These are phyloP conservation scores for Ceratotherium simum DNA, from an alignment of 2,113 vertebrate species.

Conservation along the genomic window DNA sequence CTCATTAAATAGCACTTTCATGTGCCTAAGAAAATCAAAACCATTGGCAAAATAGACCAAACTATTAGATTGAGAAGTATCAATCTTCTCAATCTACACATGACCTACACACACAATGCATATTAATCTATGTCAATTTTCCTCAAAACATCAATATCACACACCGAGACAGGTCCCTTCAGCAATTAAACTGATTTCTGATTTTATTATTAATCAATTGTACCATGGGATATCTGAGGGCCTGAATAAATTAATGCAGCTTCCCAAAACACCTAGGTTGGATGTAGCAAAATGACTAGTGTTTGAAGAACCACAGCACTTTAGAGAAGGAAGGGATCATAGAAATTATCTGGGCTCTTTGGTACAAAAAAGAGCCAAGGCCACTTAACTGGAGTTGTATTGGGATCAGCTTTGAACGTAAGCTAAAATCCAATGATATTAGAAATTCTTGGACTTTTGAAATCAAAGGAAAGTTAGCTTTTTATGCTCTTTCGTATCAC, in stretches of 20 bases:
- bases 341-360: slow-evolving; percentile 67
- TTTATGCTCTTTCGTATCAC: not conserved
- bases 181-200: slow-evolving; percentile 45
- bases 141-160: slow-evolving; percentile 34
- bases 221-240: not conserved
- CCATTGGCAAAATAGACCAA: slow-evolving; percentile 25
- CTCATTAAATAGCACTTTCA: slow-evolving; percentile 44
- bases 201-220: not conserved
- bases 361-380: slow-evolving; percentile 65
- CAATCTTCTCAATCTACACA: not conserved
- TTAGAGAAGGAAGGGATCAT: not conserved
- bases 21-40: slow-evolving; percentile 29
- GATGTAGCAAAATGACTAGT: slow-evolving; percentile 2
- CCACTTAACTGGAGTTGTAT: slow-evolving; percentile 24
- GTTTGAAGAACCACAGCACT: not conserved
- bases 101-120: not conserved
- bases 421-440: slow-evolving; percentile 33
- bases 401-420: slow-evolving; percentile 30
- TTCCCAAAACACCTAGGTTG: slow-evolving; percentile 5
- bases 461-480: slow-evolving; percentile 55
- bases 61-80: slow-evolving; percentile 40
- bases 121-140: slow-evolving; percentile 36
- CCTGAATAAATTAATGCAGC: slow-evolving; percentile 18
- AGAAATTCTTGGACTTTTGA: slow-evolving; percentile 53
- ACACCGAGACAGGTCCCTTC: slow-evolving; percentile 24